These are phyloP conservation scores for Poecilia velifera DNA, from an alignment of 2,797 vertebrate species.

Conservation along the genomic window DNA sequence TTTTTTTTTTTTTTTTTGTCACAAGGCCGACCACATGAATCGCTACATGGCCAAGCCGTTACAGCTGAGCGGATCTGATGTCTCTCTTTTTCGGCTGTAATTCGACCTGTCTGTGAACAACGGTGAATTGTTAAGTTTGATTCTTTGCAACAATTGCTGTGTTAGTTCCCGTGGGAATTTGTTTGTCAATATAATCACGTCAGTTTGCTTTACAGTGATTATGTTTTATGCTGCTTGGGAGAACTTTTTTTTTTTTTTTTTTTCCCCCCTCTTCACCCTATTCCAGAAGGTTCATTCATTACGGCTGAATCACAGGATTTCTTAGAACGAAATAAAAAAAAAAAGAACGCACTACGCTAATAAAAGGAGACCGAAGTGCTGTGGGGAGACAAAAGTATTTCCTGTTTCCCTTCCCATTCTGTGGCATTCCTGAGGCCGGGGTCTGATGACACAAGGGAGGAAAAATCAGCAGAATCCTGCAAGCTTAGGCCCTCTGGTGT, in stretches of 20 bases:
- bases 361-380: conserved; percentile 46
- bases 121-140: conserved; percentile 55
- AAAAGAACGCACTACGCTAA: conserved; percentile 50
- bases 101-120: conserved; percentile 54
- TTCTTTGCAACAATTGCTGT: conserved; percentile 37
- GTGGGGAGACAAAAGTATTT: conserved; percentile 74
- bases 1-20: conserved; percentile 20
- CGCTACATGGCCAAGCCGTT: background rate
- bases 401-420: conserved; percentile 72
- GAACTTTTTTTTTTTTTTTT: conserved; percentile 7
- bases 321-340: background rate
- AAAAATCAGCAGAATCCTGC: conserved; percentile 74
- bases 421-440: conserved; percentile 70
- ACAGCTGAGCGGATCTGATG: conserved; percentile 45
- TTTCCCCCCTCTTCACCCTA: conserved; percentile 31
- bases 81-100: conserved; percentile 35
- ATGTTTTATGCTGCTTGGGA: conserved; percentile 34
- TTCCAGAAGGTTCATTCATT: background rate
- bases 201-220: conserved; percentile 56
- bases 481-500: conserved; percentile 58
- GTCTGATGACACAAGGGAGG: conserved; percentile 62
- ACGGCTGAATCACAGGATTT: background rate
- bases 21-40: conserved; percentile 38
- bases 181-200: conserved; percentile 40
- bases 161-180: conserved; percentile 46